phyloP scores from a whole-genome alignment of 2,113 vertebrate species.

The Cyanoramphus novaezelandiae region DNA sequence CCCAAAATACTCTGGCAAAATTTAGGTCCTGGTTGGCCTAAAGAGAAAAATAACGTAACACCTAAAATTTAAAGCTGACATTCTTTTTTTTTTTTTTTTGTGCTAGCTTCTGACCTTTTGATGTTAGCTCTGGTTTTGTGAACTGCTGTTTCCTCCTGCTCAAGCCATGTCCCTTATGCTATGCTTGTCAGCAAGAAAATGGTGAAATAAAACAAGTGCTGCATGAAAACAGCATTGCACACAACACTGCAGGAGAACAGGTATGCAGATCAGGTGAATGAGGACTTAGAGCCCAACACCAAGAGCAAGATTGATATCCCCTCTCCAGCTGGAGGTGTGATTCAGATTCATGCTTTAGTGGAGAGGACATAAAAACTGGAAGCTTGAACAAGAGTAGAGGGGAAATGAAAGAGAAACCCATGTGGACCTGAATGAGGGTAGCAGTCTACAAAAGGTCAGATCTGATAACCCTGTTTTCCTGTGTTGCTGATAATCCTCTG shows the following conservation, averaged over 20 bases:
- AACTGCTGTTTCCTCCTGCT: neutral
- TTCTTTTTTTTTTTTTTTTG: neutral
- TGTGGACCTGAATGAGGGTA: accelerated
- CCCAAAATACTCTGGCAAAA: neutral
- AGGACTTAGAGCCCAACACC: neutral
- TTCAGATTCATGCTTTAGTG: neutral
- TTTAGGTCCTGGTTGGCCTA: neutral
- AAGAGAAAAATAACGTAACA: accelerated
- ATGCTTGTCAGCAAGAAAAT: accelerated
- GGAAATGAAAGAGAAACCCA: neutral
- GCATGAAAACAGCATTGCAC: accelerated
- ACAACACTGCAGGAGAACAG: accelerated
- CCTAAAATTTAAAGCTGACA: neutral
- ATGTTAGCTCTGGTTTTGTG: neutral
- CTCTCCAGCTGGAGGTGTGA: accelerated
- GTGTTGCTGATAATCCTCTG: neutral
- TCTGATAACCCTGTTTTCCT: neutral
- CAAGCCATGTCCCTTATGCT: accelerated
- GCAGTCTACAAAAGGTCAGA: neutral
- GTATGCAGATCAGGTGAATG: neutral
- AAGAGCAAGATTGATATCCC: neutral
- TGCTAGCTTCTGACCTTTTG: neutral
- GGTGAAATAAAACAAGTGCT: accelerated
- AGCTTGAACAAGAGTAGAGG: neutral
- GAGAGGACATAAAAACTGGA: neutral